These are phyloP conservation scores for Atherix ibis DNA, from an alignment of 2,888 invertebrate species.

Conservation along the genomic window DNA sequence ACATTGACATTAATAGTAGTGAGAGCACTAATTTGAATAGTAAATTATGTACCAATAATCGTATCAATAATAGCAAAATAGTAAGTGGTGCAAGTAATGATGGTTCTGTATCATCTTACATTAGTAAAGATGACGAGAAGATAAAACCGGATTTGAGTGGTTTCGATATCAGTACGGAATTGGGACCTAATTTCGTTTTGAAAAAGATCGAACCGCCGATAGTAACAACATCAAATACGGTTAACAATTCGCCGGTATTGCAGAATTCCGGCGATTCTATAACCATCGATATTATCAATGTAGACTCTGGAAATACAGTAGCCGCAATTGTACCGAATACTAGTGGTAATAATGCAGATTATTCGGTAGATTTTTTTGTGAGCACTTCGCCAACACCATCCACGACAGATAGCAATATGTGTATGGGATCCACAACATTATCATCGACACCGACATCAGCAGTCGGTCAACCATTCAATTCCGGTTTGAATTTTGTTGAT, in stretches of 20 bases:
- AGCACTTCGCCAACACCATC: background rate
- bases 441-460: too few relatives aligned
- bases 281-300: conserved; percentile 11
- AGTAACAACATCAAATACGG: background rate
- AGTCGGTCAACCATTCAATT: too few relatives aligned
- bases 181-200: conserved; percentile 31
- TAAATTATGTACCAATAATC: background rate
- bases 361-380: background rate
- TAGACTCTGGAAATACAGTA: conserved; percentile 10
- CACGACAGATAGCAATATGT: too few relatives aligned
- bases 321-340: too few relatives aligned
- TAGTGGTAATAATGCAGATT: background rate
- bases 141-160: conserved; percentile 24
- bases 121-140: too few relatives aligned
- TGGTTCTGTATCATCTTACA: too few relatives aligned
- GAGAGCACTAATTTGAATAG: too few relatives aligned
- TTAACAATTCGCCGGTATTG: conserved; percentile 1
- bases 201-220: conserved; percentile 19
- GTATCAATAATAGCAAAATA: background rate
- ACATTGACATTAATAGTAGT: too few relatives aligned
- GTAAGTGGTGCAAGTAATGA: too few relatives aligned
- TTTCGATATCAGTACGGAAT: conserved; percentile 32
- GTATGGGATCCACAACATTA: background rate
- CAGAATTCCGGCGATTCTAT: background rate
- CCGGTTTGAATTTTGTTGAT: conserved; percentile 4